Evolutionary conservation across 2,113 vertebrate species (phyloP).

Genomic region (Xiphophorus hellerii): DNA sequence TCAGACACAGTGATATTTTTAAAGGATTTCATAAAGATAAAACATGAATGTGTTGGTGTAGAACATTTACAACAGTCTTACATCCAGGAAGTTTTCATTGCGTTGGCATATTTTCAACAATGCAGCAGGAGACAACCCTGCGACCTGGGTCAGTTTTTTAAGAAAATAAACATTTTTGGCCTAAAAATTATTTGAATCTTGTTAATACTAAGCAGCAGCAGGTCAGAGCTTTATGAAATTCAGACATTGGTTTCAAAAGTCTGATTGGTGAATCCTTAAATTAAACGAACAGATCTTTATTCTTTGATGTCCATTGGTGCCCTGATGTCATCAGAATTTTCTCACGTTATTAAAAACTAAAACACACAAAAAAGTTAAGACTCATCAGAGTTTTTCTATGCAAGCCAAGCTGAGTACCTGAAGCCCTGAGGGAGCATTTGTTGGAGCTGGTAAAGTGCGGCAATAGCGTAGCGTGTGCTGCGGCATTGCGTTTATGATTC

Average conservation of each 20-base stretch:
- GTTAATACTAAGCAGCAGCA: not conserved
- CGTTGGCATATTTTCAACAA: not conserved
- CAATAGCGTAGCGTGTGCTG: not conserved
- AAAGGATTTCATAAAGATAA: too few species aligned
- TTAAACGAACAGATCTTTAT: too few species aligned
- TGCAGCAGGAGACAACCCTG: not conserved
- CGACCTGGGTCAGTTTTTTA: not conserved
- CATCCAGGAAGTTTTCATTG: too few species aligned
- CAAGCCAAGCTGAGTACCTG: not conserved
- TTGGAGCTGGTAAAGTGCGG: not conserved
- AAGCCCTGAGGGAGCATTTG: not conserved
- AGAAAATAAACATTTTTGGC: not conserved
- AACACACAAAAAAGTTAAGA: too few species aligned
- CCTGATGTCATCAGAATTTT: too few species aligned
- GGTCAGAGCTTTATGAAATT: not conserved
- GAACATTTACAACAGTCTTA: not conserved
- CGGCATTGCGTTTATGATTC: not conserved
- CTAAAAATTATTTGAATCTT: not conserved
- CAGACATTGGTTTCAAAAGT: not conserved
- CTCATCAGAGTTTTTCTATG: not conserved
- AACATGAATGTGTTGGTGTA: too few species aligned
- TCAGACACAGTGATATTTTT: too few species aligned
- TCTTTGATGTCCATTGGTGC: not conserved
- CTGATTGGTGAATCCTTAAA: not conserved
- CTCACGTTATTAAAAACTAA: too few species aligned